Evolutionary conservation across 2,113 vertebrate species (phyloP), one percentile per base, ranked within the genome.

Genomic region (Erythrolamprus reginae): DNA sequence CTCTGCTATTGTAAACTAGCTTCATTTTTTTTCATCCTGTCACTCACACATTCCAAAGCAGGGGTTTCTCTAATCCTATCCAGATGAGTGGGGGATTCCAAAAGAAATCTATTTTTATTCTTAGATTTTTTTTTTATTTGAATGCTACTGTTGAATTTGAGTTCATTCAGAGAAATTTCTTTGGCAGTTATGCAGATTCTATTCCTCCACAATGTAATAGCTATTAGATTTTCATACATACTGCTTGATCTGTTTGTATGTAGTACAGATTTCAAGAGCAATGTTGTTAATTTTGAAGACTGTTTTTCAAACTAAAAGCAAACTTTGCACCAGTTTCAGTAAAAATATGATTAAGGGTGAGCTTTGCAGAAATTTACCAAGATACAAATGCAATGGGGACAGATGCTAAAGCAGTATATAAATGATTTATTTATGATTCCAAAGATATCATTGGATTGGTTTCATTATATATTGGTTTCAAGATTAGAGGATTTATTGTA

Each of bases 71-170:
- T 96, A 96, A 96, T 96, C 94, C 93, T 95, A 95, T 95, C 95
- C 96, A 96, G 94, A 96, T 96, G 96, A 96, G 90, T 89, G 94
- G 90, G 90, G 95, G 95, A 96, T 96, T 96, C 94, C 95, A 94
- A 95, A 92, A 93, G 51, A n/a, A 94, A 94, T 95, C 93, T 96
- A 91, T 92, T 95, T 94, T 91, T 87, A 91, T 89, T 87, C 89
- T 33, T 28, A 95, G 86, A n/a, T 92, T 95, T 93, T 77, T 91
- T 91, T 93, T 42, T 89, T 94, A 93, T 88, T 89, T 96, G 42
- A 93, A 89, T 56, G 95, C 96, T 96, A 96, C 95, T 96, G 96
- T 95, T 94, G 94, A 94, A 92, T 92, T 96, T 88, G 38, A 56
- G 89, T 95, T 95, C 95, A 93, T 94, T 93, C 93, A 77, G 52